Base-by-base conservation (phyloP, 2,888 invertebrate species). In the Agriopis marginaria region DNA sequence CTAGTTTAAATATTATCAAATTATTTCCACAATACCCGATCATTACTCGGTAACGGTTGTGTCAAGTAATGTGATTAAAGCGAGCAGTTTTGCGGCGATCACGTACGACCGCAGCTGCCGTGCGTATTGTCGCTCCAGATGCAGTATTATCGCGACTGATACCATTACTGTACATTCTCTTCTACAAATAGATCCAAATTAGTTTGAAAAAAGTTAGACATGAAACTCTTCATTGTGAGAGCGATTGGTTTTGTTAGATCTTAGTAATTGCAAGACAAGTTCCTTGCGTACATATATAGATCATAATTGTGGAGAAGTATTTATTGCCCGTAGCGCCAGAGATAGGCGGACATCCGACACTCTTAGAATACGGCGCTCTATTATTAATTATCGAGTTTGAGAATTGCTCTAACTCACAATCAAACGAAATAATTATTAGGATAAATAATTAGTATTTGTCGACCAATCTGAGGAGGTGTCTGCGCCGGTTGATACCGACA, bases 21-120 rank as follows among this genome's bases (percentile, higher is more conserved):
- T 93, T 92, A 92, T 89, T 88, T 84, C 79, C 82, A 92, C 90
- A 93, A 92, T 93, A 86, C 89, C 84, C 86, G 83, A 86, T 91
- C 90, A 90, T 91, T 91, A 90, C 84, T 81, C 83, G 77, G 80
- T 93, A 93, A 93, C 93, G 93, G 93, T 92, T 86, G 81, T 88
- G 86, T 89, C 90, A 92, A 91, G 92, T 92, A 91, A 89, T 88
- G 83, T 90, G 87, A 89, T 91, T 89, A 90, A 89, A 91, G 88
- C 85, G 87, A 89, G 86, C 85, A 86, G 88, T 87, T 87, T 87
- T 78, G 84, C 86, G 86, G 82, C 86, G 86, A 89, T 90, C 92
- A 92, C 92, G 92, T 92, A 85, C 88, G 69, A 59, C 66, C 76
- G 75, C 66, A 55, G 72, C 71, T 79, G 76, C 78, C 77, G 75